Conservation (phyloP, 2,113 vertebrate species). For the Chaetodon auriga region DNA sequence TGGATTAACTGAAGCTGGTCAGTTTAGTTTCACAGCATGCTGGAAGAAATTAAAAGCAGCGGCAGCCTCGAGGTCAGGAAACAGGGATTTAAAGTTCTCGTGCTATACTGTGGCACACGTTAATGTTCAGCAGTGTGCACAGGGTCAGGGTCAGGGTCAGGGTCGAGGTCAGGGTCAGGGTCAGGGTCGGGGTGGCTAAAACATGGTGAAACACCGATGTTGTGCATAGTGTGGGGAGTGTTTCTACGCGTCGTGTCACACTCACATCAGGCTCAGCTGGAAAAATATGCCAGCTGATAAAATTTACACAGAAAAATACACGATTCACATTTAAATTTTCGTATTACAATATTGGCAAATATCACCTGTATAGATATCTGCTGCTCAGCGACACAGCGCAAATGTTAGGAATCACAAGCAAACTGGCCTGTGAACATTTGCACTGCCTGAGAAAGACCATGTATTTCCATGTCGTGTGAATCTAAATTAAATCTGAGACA, state of each 20-base stretch:
- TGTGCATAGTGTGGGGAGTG: neutral
- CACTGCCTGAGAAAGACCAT: neutral
- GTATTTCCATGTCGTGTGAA: conserved; percentile 7
- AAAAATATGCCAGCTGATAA: too few relatives aligned
- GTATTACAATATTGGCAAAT: neutral
- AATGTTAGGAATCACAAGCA: neutral
- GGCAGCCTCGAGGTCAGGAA: neutral
- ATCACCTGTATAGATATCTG: neutral
- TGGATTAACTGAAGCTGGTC: neutral
- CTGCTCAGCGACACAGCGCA: neutral
- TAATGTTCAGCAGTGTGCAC: too few relatives aligned
- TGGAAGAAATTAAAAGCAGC: neutral
- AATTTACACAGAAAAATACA: neutral
- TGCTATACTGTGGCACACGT: too few relatives aligned
- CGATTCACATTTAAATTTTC: neutral
- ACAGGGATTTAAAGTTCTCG: too few relatives aligned
- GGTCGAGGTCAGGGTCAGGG: too few relatives aligned
- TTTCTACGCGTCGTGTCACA: neutral
- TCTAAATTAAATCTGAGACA: conserved; percentile 37
- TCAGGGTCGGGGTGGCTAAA: too few relatives aligned
- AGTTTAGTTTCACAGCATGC: neutral
- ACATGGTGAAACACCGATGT: too few relatives aligned
- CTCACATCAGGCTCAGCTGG: too few relatives aligned
- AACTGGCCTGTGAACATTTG: conserved; percentile 2
- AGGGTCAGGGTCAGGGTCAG: too few relatives aligned